Conservation (phyloP, 2,888 invertebrate genomes). For the Cephus nigrinus region DNA sequence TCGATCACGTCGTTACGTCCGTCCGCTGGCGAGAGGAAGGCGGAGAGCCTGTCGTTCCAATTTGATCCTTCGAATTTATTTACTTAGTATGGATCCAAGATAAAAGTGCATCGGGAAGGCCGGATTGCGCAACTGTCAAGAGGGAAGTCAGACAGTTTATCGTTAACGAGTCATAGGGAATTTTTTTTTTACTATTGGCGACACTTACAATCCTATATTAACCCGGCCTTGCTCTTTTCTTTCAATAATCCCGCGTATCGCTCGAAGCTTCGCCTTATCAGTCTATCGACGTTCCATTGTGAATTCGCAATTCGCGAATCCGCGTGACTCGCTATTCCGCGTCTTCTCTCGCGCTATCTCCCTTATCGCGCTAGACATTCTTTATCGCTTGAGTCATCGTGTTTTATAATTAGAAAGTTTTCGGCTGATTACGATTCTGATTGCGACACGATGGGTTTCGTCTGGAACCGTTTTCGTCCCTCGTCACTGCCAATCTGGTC, state of each 20-base stretch:
- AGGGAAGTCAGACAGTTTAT: conserved; percentile 39
- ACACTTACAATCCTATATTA: background rate
- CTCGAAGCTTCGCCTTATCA: background rate
- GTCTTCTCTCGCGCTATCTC: conserved; percentile 28
- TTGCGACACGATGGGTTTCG: background rate
- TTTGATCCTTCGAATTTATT: conserved; percentile 40
- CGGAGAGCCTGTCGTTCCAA: background rate
- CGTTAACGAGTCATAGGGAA: conserved; percentile 27
- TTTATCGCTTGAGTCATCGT: conserved; percentile 26
- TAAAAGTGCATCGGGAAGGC: conserved; percentile 51
- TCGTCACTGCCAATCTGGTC: background rate
- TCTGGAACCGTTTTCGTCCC: background rate
- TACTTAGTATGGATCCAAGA: conserved; percentile 51
- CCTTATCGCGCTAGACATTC: background rate
- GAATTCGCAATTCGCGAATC: background rate
- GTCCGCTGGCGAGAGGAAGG: too few species aligned
- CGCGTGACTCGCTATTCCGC: conserved; percentile 1
- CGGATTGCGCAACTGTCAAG: conserved; percentile 45
- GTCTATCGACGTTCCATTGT: background rate
- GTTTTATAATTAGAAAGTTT: conserved; percentile 24
- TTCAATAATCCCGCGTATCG: background rate
- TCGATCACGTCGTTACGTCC: too few species aligned
- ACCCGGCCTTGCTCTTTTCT: conserved; percentile 3
- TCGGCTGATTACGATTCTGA: conserved; percentile 12
- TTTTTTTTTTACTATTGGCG: background rate